Evolutionary conservation across 2,797 vertebrate genomes (phyloP).

Genomic region (Coracias cyanogaster): DNA sequence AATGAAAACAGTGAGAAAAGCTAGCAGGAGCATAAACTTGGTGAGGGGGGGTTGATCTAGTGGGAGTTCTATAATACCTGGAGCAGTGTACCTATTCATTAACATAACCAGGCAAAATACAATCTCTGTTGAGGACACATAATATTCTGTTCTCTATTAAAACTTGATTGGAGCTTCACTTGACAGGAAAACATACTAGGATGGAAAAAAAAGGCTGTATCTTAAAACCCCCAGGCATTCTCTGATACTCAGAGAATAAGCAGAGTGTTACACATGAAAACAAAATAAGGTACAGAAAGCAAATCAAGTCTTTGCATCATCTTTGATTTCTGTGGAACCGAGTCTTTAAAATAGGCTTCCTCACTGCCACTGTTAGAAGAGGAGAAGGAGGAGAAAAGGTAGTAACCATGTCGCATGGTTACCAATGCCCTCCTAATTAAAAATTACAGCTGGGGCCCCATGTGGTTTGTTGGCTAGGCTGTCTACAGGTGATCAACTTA

Average conservation of each 20-base stretch:
- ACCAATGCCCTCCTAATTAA: background rate
- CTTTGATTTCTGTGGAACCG: background rate
- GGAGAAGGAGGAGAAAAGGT: background rate
- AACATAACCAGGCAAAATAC: background rate
- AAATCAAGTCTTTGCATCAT: background rate
- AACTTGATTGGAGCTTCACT: background rate
- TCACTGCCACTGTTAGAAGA: background rate
- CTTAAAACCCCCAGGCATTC: background rate
- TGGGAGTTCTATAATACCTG: background rate
- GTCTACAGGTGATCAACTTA: background rate
- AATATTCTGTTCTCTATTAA: background rate
- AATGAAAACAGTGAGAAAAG: background rate
- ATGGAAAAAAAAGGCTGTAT: background rate
- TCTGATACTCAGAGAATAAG: background rate
- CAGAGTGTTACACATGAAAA: background rate
- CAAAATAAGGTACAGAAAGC: background rate
- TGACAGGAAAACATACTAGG: background rate
- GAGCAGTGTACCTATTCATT: background rate
- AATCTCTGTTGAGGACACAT: fast-evolving
- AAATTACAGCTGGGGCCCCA: background rate
- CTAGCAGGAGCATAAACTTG: background rate
- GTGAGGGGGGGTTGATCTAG: background rate
- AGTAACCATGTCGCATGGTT: background rate
- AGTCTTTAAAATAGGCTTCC: background rate
- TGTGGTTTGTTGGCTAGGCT: background rate